Base-by-base conservation (phyloP, 2,797 vertebrate genomes). In the Macroramphosus scolopax region DNA sequence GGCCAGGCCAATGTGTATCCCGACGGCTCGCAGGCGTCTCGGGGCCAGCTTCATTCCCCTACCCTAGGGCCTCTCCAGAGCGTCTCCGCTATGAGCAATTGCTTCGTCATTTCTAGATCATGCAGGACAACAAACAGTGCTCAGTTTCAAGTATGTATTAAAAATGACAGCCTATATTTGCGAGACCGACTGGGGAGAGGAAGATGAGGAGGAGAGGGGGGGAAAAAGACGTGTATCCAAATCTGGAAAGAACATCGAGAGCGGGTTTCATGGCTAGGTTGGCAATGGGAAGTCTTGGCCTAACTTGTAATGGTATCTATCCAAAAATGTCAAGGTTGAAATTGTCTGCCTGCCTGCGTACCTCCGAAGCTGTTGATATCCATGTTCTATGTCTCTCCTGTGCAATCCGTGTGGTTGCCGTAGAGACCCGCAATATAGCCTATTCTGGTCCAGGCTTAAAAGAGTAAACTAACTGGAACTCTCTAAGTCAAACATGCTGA, bases 21-120 rank as follows among this genome's bases (percentile, higher is more conserved):
- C 76, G 73, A 85, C 82, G 81, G 85, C 75, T 80, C 40, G 68
- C 78, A 82, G 87, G 87, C 87, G 84, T 88, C 88, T 85, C 72
- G 31, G 68, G 83, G 81, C 82, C 80, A 71, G 75, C 55, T 68
- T 72, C 70, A 51, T 75, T 75, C 72, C 68, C 72, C 75, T 67
- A 75, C 68, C 61, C 67, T n/a, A 25, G 66, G 63, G 68, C 63
- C 80, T 74, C 73, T 79, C 63, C 57, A 63, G 48, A 72, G 61
- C 59, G 54, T 39, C 58, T 70, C 14, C 63, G 63, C 72, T 63
- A 80, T 49, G 46, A 47, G 65, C 44, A 1, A 65, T 64, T 56
- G 81, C 77, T 77, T 77, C 77, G 77, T 78, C 77, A 83, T 80
- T 75, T 69, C 54, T 17, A 48, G 52, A 73, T 71, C 56, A 33